A percentile compares a stretch with the other conserved stretches of the same genome.
These are phyloP conservation scores for Elmis aenea DNA, from an alignment of 2,888 invertebrate species.

Conservation along the genomic window DNA sequence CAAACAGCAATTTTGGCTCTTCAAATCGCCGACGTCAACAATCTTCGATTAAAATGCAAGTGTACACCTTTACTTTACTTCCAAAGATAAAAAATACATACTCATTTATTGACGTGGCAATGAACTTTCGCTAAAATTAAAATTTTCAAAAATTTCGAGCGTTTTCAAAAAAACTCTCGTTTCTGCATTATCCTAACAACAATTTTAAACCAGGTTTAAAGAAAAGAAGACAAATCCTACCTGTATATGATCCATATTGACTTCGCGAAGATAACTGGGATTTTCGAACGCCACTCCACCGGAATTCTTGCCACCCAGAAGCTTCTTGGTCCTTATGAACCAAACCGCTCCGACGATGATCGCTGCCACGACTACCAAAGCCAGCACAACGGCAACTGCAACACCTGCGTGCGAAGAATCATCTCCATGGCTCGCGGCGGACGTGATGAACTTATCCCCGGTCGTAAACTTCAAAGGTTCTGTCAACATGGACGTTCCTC, in stretches of 20 bases:
- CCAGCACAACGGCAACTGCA: conserved; percentile 60
- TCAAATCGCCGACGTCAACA: too few relatives aligned
- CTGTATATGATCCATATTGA: conserved; percentile 70
- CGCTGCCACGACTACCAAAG: conserved; percentile 57
- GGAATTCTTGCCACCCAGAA: conserved; percentile 61
- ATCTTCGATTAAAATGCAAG: too few relatives aligned
- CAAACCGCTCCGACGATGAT: conserved; percentile 58
- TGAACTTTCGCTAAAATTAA: too few relatives aligned
- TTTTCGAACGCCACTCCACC: conserved; percentile 81
- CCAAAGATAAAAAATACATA: too few relatives aligned
- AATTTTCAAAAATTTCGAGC: too few relatives aligned
- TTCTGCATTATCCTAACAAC: too few relatives aligned
- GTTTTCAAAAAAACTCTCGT: too few relatives aligned
- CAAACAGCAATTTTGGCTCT: too few relatives aligned
- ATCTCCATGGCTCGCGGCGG: conserved; percentile 57
- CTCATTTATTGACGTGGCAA: too few relatives aligned
- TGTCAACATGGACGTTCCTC: conserved; percentile 70
- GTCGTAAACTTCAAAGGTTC: conserved; percentile 70
- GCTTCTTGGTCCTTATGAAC: conserved; percentile 59
- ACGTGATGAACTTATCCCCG: conserved; percentile 67
- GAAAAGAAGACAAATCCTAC: conserved; percentile 52
- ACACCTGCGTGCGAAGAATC: conserved; percentile 55
- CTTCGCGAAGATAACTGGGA: conserved; percentile 74
- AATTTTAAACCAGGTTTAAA: too few relatives aligned
- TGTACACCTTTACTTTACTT: too few relatives aligned